Evolutionary conservation across 2,113 vertebrate species (phyloP), one percentile per base, ranked within the genome.

Genomic region (Patagioenas fasciata): DNA sequence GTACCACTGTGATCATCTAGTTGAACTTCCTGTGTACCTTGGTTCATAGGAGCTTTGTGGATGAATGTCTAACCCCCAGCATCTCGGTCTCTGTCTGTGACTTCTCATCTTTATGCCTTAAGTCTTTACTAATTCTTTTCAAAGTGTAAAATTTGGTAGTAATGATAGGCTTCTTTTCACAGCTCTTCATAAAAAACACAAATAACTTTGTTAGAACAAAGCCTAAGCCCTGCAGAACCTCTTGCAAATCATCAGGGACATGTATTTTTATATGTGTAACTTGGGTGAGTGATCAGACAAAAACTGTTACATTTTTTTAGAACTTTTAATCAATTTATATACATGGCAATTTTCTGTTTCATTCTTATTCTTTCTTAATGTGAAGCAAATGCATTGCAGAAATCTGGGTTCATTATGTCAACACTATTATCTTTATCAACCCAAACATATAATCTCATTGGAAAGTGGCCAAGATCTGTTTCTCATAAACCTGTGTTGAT

Each of bases 1-100:
- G 48, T 20, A 13, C 16, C 20, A 0, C 50, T 53, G 50, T 32
- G 42, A 12, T 28, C 31, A 17, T 42, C 42, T 32, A 1, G 6
- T 12, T 0, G 0, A 28, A 31, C 51, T 56, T 73, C 18, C 26
- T 2, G 0, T 5, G 5, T 38, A 7, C 53, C 34, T 25, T 36
- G 15, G 12, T 21, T 75, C 25, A 1, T 24, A 5, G 8, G 71
- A 25, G 21, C 54, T 75, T 75, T 47, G 34, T 72, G 34, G 31
- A 6, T 48, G 42, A 15, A 16, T 50, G 47, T 67, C 24, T 57
- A 15, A 53, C 53, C 26, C 15, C 26, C n/a, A 19, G 18, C 44
- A 47, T 47, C 44, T 47, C 44, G 9, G 6, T 23, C 79, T 56
- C 25, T 36, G 48, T 64, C 21, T 40, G 42, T 64, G 86, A 51